Evolutionary conservation across 2,113 vertebrate species (phyloP).

Genomic region (Isurus oxyrinchus): DNA sequence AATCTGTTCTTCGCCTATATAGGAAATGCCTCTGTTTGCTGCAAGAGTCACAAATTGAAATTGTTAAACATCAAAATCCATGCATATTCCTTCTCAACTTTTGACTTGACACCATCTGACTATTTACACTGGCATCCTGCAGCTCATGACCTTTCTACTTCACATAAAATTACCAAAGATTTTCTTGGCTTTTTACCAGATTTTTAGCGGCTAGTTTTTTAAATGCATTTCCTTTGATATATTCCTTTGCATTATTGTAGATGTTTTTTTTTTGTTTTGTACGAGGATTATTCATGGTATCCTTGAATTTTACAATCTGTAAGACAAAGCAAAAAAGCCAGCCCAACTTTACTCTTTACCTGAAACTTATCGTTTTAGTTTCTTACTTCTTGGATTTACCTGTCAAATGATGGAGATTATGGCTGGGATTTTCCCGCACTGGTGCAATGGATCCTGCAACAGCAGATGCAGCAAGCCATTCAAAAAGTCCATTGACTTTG

Average conservation of each 20-base stretch:
- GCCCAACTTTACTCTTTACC: neutral
- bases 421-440: too few relatives aligned
- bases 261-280: neutral
- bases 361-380: neutral
- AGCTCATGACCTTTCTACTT: neutral
- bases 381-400: neutral
- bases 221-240: neutral
- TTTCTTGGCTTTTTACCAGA: neutral
- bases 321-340: neutral
- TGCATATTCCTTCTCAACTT: neutral
- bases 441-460: too few relatives aligned
- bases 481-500: too few relatives aligned
- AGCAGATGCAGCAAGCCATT: too few relatives aligned
- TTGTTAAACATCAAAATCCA: neutral
- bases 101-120: neutral
- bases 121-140: neutral
- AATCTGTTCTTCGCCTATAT: neutral
- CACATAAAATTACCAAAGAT: neutral
- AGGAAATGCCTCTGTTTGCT: neutral
- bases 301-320: neutral
- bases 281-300: neutral
- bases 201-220: neutral
- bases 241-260: neutral
- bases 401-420: neutral
- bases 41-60: neutral